These are phyloP conservation scores for Leptinotarsa rubiginosa DNA, from an alignment of 2,888 invertebrate species.

Conservation along the genomic window DNA sequence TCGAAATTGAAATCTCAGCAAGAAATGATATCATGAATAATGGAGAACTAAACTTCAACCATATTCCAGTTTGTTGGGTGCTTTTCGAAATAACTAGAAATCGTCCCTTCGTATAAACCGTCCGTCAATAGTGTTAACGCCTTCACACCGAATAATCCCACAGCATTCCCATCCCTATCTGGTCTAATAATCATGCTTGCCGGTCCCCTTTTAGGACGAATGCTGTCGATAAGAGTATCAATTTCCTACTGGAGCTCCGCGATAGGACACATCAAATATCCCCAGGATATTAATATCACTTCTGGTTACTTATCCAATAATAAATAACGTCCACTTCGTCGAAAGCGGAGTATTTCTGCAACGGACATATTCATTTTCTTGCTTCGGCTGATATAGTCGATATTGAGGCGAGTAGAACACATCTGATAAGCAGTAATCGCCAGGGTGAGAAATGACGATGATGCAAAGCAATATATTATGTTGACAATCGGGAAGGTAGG, in stretches of 20 bases:
- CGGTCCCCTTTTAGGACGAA: conserved; percentile 35
- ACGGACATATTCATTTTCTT: conserved; percentile 32
- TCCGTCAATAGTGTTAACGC: background rate
- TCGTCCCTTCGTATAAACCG: background rate
- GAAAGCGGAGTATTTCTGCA: conserved; percentile 27
- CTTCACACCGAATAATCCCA: conserved; percentile 4
- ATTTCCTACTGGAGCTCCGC: conserved; percentile 46
- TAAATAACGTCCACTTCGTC: conserved; percentile 43
- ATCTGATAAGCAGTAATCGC: conserved; percentile 3
- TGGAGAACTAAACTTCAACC: too few species aligned
- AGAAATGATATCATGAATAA: too few species aligned
- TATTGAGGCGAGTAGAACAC: background rate
- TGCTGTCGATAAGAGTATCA: conserved; percentile 51
- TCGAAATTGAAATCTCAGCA: too few species aligned
- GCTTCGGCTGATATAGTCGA: conserved; percentile 6
- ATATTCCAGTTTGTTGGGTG: too few species aligned
- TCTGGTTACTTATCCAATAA: conserved; percentile 52
- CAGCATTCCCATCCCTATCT: conserved; percentile 1
- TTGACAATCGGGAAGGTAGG: too few species aligned
- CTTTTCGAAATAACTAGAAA: background rate
- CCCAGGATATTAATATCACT: conserved; percentile 52
- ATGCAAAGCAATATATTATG: too few species aligned
- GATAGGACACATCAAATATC: conserved; percentile 46
- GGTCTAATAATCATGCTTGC: background rate
- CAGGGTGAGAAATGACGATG: background rate